A percentile compares a stretch with the other conserved stretches of the same genome.
These are phyloP conservation scores for Augochlorella aurata DNA, from an alignment of 2,888 invertebrate genomes.

Conservation along the genomic window DNA sequence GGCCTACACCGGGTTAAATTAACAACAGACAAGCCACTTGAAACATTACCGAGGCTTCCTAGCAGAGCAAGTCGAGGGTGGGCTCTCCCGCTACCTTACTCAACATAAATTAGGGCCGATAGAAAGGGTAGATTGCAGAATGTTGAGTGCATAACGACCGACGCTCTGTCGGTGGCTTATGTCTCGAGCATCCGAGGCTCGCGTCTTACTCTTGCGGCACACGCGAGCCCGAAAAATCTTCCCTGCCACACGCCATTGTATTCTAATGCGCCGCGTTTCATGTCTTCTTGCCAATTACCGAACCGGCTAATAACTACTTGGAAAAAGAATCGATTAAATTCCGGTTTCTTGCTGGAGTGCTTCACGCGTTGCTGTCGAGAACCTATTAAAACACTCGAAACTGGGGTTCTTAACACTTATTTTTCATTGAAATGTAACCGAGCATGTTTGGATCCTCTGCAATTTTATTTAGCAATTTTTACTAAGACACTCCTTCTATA, in stretches of 20 bases:
- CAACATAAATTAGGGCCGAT: conserved; percentile 81
- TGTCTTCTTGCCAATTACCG: background rate
- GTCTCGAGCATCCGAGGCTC: conserved; percentile 68
- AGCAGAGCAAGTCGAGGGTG: conserved; percentile 69
- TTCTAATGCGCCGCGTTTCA: conserved; percentile 42
- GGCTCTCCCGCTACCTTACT: conserved; percentile 77
- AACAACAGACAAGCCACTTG: conserved; percentile 81
- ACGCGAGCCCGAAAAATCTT: conserved; percentile 65
- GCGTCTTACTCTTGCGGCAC: conserved; percentile 66
- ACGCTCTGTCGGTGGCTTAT: conserved; percentile 62
- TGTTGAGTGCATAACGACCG: conserved; percentile 77
- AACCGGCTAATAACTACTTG: background rate
- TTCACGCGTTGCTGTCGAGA: no score
- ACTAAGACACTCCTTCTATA: no score
- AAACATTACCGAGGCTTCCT: conserved; percentile 80
- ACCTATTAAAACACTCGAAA: no score
- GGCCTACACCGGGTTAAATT: conserved; percentile 78
- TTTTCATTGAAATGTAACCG: no score
- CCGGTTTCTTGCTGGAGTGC: background rate
- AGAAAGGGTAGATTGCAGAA: conserved; percentile 81
- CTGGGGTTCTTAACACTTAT: no score
- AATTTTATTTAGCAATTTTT: no score
- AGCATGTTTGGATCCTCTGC: no score
- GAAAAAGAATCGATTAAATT: background rate
- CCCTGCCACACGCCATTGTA: conserved; percentile 56